phyloP scores from a whole-genome alignment of 2,888 invertebrate species.

The Morpho achilles region DNA sequence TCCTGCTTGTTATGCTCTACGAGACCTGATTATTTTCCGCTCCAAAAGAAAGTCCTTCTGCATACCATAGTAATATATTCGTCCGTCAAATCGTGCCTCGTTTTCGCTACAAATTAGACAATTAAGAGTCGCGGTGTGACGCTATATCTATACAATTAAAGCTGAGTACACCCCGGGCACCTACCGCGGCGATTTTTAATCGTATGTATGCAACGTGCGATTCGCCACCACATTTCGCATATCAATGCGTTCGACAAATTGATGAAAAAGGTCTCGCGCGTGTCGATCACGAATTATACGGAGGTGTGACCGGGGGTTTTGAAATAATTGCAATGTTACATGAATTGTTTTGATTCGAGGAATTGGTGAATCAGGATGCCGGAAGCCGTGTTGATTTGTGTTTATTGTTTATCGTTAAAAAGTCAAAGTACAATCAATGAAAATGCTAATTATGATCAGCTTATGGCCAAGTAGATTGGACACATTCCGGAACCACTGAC shows the following conservation, averaged over 20 bases:
- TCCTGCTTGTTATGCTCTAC: slow-evolving; percentile 63
- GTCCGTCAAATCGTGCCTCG: slow-evolving; percentile 59
- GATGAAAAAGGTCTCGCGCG: slow-evolving; percentile 64
- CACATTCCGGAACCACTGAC: too few relatives aligned
- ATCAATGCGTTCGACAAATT: slow-evolving; percentile 70
- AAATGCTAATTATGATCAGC: too few relatives aligned
- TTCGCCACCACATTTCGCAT: slow-evolving; percentile 68
- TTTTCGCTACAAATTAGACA: slow-evolving; percentile 78
- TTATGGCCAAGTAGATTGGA: too few relatives aligned
- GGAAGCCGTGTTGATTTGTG: not conserved
- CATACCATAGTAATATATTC: slow-evolving; percentile 70
- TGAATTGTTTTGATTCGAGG: slow-evolving; percentile 15
- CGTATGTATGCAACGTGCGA: slow-evolving; percentile 76
- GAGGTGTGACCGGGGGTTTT: slow-evolving; percentile 44
- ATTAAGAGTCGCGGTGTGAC: slow-evolving; percentile 69
- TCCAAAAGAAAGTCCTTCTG: slow-evolving; percentile 75
- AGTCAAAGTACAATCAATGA: too few relatives aligned
- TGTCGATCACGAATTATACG: slow-evolving; percentile 48
- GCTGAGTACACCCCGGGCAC: slow-evolving; percentile 66
- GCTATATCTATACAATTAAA: slow-evolving; percentile 76
- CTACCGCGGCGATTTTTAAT: slow-evolving; percentile 76
- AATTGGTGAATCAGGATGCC: slow-evolving; percentile 4
- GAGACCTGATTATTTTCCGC: slow-evolving; percentile 54
- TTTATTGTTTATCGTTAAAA: too few relatives aligned
- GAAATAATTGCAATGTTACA: slow-evolving; percentile 38